A percentile compares a stretch with the other conserved stretches of the same genome.
Conservation (phyloP, 37 sponge, comb jelly and placozoan species). For the Tethya wilhelma region DNA sequence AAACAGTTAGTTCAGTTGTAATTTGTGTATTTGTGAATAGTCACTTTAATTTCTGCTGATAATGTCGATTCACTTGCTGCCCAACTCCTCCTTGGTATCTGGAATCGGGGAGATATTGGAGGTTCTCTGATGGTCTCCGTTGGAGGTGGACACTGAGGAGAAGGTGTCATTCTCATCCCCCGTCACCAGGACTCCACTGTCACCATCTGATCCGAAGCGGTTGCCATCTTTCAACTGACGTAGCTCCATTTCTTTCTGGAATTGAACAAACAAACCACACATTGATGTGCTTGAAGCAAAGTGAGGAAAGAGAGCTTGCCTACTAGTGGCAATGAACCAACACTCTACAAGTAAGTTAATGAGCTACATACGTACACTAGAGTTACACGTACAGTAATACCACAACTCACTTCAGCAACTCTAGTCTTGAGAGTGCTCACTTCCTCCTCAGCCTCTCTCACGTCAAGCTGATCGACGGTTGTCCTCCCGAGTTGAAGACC, state of each 20-base stretch:
- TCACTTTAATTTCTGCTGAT: too few relatives aligned
- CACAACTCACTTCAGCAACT: slow-evolving; percentile 16
- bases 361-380: too few relatives aligned
- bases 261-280: background rate
- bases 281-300: too few relatives aligned
- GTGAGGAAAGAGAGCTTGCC: background rate
- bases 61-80: too few relatives aligned
- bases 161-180: slow-evolving; percentile 25
- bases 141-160: slow-evolving; percentile 22
- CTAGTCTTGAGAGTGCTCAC: slow-evolving; percentile 7
- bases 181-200: slow-evolving; percentile 54
- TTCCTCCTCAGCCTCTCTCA: slow-evolving; percentile 24
- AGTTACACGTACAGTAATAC: too few relatives aligned
- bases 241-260: slow-evolving; percentile 37
- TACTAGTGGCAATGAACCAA: too few relatives aligned
- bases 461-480: slow-evolving; percentile 20
- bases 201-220: slow-evolving; percentile 36
- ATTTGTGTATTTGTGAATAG: too few relatives aligned
- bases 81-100: too few relatives aligned
- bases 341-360: too few relatives aligned
- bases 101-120: background rate
- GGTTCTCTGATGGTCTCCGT: background rate
- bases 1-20: too few relatives aligned
- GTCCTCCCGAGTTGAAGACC: slow-evolving; percentile 55
- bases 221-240: background rate